Percentiles rank a stretch among this genome's conserved stretches.
Evolutionary conservation across 2,797 vertebrate genomes (phyloP).

Genomic region (Cottoperca gobio): DNA sequence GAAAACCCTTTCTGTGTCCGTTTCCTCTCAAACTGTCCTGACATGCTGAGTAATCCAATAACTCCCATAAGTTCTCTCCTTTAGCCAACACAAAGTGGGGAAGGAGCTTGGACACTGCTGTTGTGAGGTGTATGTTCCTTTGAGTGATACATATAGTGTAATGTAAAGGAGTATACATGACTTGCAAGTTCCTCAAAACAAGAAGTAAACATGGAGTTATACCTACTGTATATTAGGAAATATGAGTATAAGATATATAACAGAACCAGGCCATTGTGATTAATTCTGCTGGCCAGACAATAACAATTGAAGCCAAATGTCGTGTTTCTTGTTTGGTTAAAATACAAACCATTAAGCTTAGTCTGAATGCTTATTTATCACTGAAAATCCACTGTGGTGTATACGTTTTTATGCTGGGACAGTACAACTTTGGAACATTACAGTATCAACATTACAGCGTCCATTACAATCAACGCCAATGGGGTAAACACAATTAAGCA

Average conservation of each 20-base stretch:
- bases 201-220: neutral
- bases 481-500: neutral
- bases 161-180: neutral
- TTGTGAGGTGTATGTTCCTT: neutral
- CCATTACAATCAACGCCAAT: neutral
- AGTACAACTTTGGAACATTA: neutral
- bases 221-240: neutral
- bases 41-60: constrained; percentile 77
- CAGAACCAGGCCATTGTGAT: neutral
- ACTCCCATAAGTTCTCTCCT: constrained; percentile 64
- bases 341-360: neutral
- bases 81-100: constrained; percentile 40
- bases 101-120: constrained; percentile 25
- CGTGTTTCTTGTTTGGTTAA: neutral
- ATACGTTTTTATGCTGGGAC: neutral
- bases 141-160: neutral
- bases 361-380: neutral
- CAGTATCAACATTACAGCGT: neutral
- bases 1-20: constrained; percentile 65
- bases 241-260: no score
- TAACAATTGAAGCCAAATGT: neutral
- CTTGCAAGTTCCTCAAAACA: neutral
- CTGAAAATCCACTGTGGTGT: neutral
- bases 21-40: constrained; percentile 72
- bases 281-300: neutral